These are phyloP conservation scores for Macrophya annulata DNA, from an alignment of 2,888 invertebrate genomes.

Conservation along the genomic window DNA sequence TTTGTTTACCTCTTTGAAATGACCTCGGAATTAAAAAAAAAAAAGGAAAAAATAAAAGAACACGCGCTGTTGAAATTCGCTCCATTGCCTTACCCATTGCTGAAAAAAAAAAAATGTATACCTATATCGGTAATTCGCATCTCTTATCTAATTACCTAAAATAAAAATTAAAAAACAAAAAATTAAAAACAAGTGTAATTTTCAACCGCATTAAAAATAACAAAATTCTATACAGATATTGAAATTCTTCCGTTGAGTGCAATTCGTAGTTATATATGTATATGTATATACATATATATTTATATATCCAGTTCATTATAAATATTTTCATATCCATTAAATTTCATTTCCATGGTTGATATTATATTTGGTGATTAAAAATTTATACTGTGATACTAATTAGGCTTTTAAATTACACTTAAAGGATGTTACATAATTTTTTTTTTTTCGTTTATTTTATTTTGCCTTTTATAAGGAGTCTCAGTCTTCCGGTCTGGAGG, in stretches of 20 bases:
- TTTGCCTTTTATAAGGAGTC: no score
- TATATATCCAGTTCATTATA: no score
- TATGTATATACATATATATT: no score
- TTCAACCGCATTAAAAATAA: background rate
- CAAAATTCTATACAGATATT: background rate
- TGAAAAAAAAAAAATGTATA: background rate
- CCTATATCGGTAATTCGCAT: background rate
- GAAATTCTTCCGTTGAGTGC: constrained; percentile 11
- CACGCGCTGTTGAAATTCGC: background rate
- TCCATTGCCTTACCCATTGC: background rate
- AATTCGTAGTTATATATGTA: constrained; percentile 1
- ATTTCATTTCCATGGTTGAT: constrained; percentile 11
- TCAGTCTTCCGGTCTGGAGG: no score
- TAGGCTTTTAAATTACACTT: no score
- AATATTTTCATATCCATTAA: no score
- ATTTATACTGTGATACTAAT: background rate
- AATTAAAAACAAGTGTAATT: background rate
- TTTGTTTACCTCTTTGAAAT: background rate
- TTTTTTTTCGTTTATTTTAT: background rate
- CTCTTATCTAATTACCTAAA: constrained; percentile 23
- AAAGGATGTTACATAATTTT: background rate
- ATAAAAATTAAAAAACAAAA: background rate
- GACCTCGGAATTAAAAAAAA: background rate
- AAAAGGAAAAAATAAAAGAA: background rate
- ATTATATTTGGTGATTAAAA: constrained; percentile 26